A percentile compares a stretch with the other conserved stretches of the same genome.
These are phyloP conservation scores for Drosophila monieri DNA, from an alignment of 2,888 invertebrate species.

Conservation along the genomic window DNA sequence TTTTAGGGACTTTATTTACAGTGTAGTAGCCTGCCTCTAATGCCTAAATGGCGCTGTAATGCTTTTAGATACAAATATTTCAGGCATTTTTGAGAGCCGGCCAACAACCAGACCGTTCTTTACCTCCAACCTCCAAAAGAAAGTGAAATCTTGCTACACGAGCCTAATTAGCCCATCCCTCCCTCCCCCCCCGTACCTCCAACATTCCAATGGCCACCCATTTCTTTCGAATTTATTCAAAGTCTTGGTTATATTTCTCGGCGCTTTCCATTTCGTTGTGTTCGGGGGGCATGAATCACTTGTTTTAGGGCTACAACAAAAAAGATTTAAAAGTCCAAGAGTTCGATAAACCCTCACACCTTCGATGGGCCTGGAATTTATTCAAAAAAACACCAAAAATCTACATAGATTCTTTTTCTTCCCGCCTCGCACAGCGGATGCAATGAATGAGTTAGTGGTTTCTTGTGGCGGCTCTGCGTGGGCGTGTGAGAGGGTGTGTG, in stretches of 20 bases:
- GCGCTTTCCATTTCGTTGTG: conserved; percentile 42
- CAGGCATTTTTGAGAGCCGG: conserved; percentile 8
- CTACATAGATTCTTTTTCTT: conserved; percentile 40
- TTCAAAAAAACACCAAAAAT: conserved; percentile 19
- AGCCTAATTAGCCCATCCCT: conserved; percentile 37
- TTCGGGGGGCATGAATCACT: conserved; percentile 29
- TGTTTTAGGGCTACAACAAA: conserved; percentile 17
- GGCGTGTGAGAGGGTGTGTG: conserved; percentile 6
- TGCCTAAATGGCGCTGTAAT: conserved; percentile 47
- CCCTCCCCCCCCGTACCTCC: too few species aligned
- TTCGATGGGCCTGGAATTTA: conserved; percentile 38
- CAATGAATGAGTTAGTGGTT: conserved; percentile 42
- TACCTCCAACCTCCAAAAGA: conserved; percentile 3
- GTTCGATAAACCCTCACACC: conserved; percentile 34
- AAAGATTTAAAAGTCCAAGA: neutral
- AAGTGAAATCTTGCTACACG: conserved; percentile 27
- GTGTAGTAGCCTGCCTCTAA: neutral
- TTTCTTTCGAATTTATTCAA: conserved; percentile 19
- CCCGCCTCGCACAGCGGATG: conserved; percentile 13
- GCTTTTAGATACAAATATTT: conserved; percentile 7
- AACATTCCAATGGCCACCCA: conserved; percentile 3
- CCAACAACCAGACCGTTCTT: conserved; percentile 18
- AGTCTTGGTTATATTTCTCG: conserved; percentile 7
- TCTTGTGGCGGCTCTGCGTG: conserved; percentile 11
- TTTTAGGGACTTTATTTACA: too few species aligned